phyloP scores from a whole-genome alignment of 2,888 invertebrate species.

The Drosophila dives region DNA sequence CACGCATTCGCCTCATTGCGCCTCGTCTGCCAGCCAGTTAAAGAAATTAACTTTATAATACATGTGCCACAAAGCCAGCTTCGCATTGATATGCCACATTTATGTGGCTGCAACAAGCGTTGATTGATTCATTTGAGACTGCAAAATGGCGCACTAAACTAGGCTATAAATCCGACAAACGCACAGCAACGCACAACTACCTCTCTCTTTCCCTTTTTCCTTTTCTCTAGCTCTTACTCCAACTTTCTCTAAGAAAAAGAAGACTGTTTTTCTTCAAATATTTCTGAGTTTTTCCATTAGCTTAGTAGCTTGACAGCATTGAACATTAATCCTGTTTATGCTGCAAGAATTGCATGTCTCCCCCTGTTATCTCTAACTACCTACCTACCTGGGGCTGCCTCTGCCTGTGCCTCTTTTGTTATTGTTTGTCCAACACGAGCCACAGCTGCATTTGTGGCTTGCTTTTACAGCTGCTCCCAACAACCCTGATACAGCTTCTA shows the following conservation, averaged over 20 bases:
- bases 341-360: not conserved
- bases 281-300: not conserved
- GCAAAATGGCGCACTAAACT: not conserved
- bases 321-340: conserved; percentile 5
- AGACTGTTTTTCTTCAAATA: not conserved
- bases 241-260: not conserved
- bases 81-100: conserved; percentile 52
- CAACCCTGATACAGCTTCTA: not conserved
- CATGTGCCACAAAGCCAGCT: conserved; percentile 20
- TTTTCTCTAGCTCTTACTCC: not conserved
- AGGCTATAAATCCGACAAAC: conserved; percentile 16
- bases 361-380: conserved; percentile 1
- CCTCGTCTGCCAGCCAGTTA: conserved; percentile 49
- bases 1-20: conserved; percentile 68
- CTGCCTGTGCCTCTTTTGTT: conserved; percentile 7
- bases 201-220: not conserved
- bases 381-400: not conserved
- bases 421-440: conserved; percentile 35
- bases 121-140: conserved; percentile 39
- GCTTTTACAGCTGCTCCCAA: not conserved
- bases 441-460: conserved; percentile 34
- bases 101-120: conserved; percentile 33
- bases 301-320: conserved; percentile 2
- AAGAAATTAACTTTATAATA: conserved; percentile 66
- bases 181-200: conserved; percentile 5